Base-by-base conservation (phyloP, 2,113 vertebrate genomes). In the Hymenochirus boettgeri region DNA sequence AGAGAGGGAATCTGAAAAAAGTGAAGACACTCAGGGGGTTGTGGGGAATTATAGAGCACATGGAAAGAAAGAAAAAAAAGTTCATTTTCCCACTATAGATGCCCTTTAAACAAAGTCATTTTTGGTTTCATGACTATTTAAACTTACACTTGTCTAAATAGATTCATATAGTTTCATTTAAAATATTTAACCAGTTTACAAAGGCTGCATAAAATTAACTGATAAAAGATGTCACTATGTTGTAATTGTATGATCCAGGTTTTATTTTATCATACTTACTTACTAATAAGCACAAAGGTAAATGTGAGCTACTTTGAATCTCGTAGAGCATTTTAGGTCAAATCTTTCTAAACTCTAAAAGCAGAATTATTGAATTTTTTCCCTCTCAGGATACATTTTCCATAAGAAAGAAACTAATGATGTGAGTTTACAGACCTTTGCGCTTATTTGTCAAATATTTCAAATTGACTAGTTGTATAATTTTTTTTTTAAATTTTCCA, bases 401-500 rank as follows among this genome's bases (percentile, higher is more conserved):
- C 39, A 59, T 13, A 59, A 46, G 15, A 58, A 58, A 42, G 31
- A 26, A 67, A 56, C 64, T 67, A 59, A 67, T 67, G 64, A 59
- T 67, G 56, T 67, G 55, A 67, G 64, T 59, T 67, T 59, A 56
- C 52, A 50, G 64, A 67, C 64, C 64, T 67, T 52, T 59, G 64
- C 46, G 64, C 56, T 46, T 67, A 59, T 67, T 67, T 67, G 59
- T 67, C 64, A 67, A 67, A 47, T 45, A 19, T 58, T 59, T 55
- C 47, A 59, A 67, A 59, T 67, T 67, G 64, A 67, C 56, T 59
- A 67, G 55, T 59, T 67, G 64, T 47, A 67, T 67, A 55, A 67
- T 59, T 67, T 67, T 67, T 67, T 59, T 67, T 67, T 67, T 67
- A 67, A 67, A 2, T 67, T 58, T 59, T 59, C 46, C 33, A 27